Conservation (phyloP, 2,888 invertebrate species). For the Leucophenga montana region DNA sequence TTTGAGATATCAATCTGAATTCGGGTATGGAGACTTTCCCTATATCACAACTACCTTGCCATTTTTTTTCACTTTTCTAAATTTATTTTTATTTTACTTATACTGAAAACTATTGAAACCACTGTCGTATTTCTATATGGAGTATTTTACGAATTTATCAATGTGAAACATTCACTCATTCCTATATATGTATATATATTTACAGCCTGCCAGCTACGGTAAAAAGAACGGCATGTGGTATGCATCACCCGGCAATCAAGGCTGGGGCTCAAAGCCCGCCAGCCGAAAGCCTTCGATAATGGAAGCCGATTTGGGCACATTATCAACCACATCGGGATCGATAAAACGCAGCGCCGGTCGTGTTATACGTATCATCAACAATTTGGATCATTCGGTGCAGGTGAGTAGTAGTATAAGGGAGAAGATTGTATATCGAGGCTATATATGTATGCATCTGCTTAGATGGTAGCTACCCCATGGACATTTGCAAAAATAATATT, state of each 20-base stretch:
- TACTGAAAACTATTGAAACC: too few relatives aligned
- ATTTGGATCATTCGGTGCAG: slow-evolving; percentile 92
- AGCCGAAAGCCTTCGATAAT: slow-evolving; percentile 89
- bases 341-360: slow-evolving; percentile 87
- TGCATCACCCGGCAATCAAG: slow-evolving; percentile 76
- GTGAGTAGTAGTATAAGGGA: slow-evolving; percentile 73
- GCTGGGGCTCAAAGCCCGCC: slow-evolving; percentile 80
- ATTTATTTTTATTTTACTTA: too few relatives aligned
- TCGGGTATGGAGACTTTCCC: too few relatives aligned
- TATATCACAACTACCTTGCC: too few relatives aligned
- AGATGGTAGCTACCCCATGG: slow-evolving; percentile 5
- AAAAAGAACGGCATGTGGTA: slow-evolving; percentile 94
- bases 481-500: slow-evolving; percentile 24
- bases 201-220: slow-evolving; percentile 89
- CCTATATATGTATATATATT: slow-evolving; percentile 28
- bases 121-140: too few relatives aligned
- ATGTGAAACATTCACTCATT: not conserved
- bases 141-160: not conserved
- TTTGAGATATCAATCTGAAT: too few relatives aligned
- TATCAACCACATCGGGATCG: slow-evolving; percentile 77
- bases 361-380: slow-evolving; percentile 94
- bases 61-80: too few relatives aligned
- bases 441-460: slow-evolving; percentile 31
- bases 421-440: slow-evolving; percentile 16
- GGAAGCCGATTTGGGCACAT: slow-evolving; percentile 81